Percentiles rank a stretch among this genome's conserved stretches.
Conservation (phyloP, 2,888 invertebrate species). For the Branchipolynoe longqiensis region DNA sequence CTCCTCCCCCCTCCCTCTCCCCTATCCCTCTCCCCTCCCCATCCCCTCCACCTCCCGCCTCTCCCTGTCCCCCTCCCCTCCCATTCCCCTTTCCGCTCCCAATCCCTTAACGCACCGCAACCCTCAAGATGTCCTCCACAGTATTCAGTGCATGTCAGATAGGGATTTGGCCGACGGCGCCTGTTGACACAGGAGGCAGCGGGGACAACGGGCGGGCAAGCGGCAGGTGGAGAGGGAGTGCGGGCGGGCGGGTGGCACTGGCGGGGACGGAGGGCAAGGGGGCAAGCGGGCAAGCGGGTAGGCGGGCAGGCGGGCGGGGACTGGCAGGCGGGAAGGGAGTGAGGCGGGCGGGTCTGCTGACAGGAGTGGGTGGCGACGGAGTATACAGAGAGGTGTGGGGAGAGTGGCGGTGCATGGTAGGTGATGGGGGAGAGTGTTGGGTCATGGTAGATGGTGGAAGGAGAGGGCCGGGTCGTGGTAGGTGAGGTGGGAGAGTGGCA, state of each 20-base stretch:
- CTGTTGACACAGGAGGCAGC: neutral
- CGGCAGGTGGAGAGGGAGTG: neutral
- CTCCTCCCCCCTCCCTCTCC: neutral
- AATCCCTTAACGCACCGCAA: neutral
- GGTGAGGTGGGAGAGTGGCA: no score
- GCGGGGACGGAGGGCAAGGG: no score
- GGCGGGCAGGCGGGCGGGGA: no score
- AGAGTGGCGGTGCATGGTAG: no score
- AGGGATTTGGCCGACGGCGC: neutral
- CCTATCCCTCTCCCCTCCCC: neutral
- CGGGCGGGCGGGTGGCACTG: neutral
- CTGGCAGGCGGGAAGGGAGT: no score
- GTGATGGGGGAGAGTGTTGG: no score
- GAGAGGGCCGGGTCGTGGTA: no score
- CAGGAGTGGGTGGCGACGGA: no score
- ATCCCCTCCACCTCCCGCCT: neutral
- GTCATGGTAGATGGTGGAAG: no score
- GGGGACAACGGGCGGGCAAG: neutral
- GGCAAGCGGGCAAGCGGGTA: no score
- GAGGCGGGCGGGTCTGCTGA: no score
- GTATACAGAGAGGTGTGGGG: no score
- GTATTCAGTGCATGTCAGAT: slow-evolving; percentile 14
- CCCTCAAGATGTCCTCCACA: neutral
- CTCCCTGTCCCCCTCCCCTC: neutral
- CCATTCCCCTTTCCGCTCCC: neutral